phyloP scores from a whole-genome alignment of 2,113 vertebrate genomes.

The Scartelaos histophorus region DNA sequence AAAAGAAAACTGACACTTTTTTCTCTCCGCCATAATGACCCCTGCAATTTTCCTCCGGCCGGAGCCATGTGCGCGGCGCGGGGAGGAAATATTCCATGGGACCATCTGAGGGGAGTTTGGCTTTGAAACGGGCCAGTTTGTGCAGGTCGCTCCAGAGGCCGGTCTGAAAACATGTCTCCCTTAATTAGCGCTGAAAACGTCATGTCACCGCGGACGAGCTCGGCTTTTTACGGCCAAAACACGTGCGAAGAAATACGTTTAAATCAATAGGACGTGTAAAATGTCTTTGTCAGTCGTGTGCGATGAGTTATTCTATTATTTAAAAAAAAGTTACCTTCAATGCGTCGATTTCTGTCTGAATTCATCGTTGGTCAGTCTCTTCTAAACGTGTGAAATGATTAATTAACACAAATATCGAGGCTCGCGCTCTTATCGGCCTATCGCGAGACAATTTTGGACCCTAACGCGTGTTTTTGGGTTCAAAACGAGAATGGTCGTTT shows the following conservation, averaged over 20 bases:
- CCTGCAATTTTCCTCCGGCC: constrained; percentile 65
- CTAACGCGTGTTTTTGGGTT: not conserved
- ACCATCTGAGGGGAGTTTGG: constrained; percentile 63
- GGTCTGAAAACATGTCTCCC: constrained; percentile 71
- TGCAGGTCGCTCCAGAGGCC: constrained; percentile 60
- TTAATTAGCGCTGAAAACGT: constrained; percentile 59
- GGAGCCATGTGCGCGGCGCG: constrained; percentile 51
- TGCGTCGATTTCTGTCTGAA: not conserved
- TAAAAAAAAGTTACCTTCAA: not conserved
- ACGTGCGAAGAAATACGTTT: too few relatives aligned
- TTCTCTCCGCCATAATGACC: constrained; percentile 57
- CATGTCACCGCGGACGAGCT: constrained; percentile 1
- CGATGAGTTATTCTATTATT: too few relatives aligned
- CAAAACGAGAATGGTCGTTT: not conserved
- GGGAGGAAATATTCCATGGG: constrained; percentile 66
- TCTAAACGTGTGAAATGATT: not conserved
- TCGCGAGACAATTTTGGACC: not conserved
- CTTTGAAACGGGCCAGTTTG: constrained; percentile 56
- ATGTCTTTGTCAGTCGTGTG: too few relatives aligned
- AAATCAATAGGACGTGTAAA: not conserved
- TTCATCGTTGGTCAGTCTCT: not conserved
- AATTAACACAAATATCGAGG: not conserved
- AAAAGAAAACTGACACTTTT: constrained; percentile 64
- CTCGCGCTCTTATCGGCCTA: not conserved
- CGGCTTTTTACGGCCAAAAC: not conserved